Evolutionary conservation across 2,797 vertebrate species (phyloP).

Genomic region (Poeciliopsis infans): DNA sequence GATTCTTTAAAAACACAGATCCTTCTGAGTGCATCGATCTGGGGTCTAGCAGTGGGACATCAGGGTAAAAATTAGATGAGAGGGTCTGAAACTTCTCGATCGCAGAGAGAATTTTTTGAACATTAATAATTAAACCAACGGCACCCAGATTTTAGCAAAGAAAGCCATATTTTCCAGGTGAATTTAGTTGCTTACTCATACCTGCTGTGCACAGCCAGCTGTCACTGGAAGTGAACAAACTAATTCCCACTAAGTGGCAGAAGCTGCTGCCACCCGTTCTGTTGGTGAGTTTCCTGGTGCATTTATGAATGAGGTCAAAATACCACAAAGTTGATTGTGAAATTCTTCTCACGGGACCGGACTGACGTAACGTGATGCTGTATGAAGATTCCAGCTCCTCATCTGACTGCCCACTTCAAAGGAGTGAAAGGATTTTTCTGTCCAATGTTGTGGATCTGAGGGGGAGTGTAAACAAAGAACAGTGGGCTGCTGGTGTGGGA

Average conservation of each 20-base stretch:
- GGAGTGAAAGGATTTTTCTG: neutral
- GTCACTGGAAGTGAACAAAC: neutral
- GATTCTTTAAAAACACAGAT: neutral
- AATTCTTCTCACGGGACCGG: neutral
- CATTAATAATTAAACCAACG: neutral
- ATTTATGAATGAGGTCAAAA: neutral
- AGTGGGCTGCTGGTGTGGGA: slow-evolving; percentile 7
- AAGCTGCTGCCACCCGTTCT: neutral
- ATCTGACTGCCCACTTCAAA: slow-evolving; percentile 4
- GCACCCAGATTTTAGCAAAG: neutral
- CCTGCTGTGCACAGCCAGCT: neutral
- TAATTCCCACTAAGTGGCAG: neutral
- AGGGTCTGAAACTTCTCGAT: neutral
- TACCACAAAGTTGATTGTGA: neutral
- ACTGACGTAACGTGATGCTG: neutral
- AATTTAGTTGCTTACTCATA: neutral
- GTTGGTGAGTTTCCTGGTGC: no score
- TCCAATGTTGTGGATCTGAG: neutral
- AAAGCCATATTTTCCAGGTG: neutral
- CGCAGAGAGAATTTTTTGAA: neutral
- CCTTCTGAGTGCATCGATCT: neutral
- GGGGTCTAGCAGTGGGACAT: neutral
- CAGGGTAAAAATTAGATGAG: neutral
- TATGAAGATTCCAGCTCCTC: neutral
- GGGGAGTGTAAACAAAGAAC: neutral